Base-by-base conservation (phyloP, 2,888 invertebrate species). In the Bombylius major region DNA sequence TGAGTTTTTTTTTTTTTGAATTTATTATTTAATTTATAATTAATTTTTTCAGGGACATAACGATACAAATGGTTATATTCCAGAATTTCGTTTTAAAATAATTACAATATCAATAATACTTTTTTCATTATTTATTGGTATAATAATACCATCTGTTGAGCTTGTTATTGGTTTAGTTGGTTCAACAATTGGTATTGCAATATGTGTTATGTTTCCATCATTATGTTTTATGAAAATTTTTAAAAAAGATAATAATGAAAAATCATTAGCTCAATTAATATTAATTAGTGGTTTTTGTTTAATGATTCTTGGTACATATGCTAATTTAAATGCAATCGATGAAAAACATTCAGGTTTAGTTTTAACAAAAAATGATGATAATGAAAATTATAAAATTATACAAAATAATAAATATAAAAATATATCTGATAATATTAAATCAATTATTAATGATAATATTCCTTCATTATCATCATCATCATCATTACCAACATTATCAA, bases 111-210 rank as follows among this genome's bases (percentile, higher is more conserved):
- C 80, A 23, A 89, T 97, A 59, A 82, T 98, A 0, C 73, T 79
- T 0, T 77, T 82, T 31, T 86, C 95, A 0, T 77, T 97, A 52
- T 75, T 83, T 56, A 80, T 88, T 56, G 94, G 93, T 13, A 81
- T 98, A 53, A 71, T 93, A 60, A 84, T 97, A 63, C 98, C 98
- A 14, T 95, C 92, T 68, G 91, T 93, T 57, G 93, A 98, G 76
- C 81, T 97, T 65, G 91, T 98, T 55, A 80, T 99, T 57, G 96
- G 96, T 0, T 76, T 98, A 44, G 86, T 94, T 45, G 98, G 98
- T 1, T 92, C 97, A 3, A 96, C 97, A 0, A 93, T 96, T 64
- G 98, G 98, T 0, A 88, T 93, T 13, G 81, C 92, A 62, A 87
- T 98, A 62, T 96, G 96, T 66, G 83, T 95, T 44, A 85, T 97